Conservation (phyloP, 2,113 vertebrate genomes). For the Stigmatopora argus region DNA sequence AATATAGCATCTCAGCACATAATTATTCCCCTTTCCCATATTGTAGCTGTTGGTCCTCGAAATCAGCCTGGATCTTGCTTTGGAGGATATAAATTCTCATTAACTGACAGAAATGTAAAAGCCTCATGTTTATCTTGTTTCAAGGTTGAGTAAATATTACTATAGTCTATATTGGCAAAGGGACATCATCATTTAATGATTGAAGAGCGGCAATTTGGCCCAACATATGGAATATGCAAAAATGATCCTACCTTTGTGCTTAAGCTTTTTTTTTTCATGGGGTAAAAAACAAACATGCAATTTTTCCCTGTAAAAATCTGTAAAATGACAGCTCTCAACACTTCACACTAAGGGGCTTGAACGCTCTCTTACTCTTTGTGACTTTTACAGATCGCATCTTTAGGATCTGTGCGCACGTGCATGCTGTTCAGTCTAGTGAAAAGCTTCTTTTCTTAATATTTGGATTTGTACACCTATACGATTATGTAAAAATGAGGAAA, state of each 20-base stretch:
- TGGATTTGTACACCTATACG: conserved; percentile 17
- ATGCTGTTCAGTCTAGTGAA: conserved; percentile 25
- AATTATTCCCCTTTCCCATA: background rate
- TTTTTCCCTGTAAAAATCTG: conserved; percentile 25
- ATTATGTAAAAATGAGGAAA: conserved; percentile 13
- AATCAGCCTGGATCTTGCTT: background rate
- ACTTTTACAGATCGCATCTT: conserved; percentile 53
- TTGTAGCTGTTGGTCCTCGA: background rate
- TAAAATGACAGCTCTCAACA: conserved; percentile 15
- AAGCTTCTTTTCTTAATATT: conserved; percentile 37
- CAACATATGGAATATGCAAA: no score
- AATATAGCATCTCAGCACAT: background rate
- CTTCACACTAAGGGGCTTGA: conserved; percentile 37
- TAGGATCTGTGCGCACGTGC: conserved; percentile 40
- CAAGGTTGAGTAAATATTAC: background rate
- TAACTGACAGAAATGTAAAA: background rate
- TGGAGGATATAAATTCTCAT: background rate
- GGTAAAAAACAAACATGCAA: conserved; percentile 36
- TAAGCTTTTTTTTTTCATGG: no score
- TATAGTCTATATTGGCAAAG: background rate
- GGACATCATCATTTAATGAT: background rate
- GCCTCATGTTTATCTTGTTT: background rate
- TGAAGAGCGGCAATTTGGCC: no score
- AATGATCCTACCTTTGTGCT: no score
- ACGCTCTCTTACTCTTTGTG: conserved; percentile 37